Evolutionary conservation across 2,888 invertebrate species (phyloP).

Genomic region (Drosophila imparisetae): DNA sequence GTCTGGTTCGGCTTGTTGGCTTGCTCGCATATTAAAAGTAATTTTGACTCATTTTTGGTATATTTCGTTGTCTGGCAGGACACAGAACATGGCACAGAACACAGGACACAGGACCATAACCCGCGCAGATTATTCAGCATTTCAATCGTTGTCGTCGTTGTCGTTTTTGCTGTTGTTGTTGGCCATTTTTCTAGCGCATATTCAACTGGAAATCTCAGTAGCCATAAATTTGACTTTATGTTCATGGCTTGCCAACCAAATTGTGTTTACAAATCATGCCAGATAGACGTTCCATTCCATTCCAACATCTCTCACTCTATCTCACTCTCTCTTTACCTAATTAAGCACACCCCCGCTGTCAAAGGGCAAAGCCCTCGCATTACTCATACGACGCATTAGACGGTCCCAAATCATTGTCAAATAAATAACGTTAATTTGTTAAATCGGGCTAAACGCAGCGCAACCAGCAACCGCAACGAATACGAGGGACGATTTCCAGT

Average conservation of each 20-base stretch:
- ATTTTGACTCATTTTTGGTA: conserved; percentile 75
- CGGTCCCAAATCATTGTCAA: conserved; percentile 74
- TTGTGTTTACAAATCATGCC: conserved; percentile 76
- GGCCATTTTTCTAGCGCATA: conserved; percentile 53
- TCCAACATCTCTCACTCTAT: neutral
- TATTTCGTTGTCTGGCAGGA: conserved; percentile 62
- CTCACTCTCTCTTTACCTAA: conserved; percentile 46
- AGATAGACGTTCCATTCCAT: conserved; percentile 29
- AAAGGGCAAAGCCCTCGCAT: conserved; percentile 67
- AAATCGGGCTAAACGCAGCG: conserved; percentile 51
- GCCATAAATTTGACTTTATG: conserved; percentile 80
- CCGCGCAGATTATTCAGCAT: conserved; percentile 73
- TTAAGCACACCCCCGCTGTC: conserved; percentile 40
- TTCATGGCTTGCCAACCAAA: conserved; percentile 75
- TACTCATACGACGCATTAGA: conserved; percentile 76
- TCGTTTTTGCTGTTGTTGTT: conserved; percentile 4
- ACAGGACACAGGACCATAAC: conserved; percentile 34
- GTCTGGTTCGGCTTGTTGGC: conserved; percentile 21
- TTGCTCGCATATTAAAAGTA: conserved; percentile 73
- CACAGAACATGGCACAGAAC: conserved; percentile 7
- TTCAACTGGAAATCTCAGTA: conserved; percentile 67
- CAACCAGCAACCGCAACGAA: conserved; percentile 7
- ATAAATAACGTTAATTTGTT: conserved; percentile 78
- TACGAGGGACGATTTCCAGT: conserved; percentile 18
- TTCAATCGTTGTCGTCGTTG: conserved; percentile 54